Evolutionary conservation across 2,888 invertebrate species (phyloP), one percentile per base, ranked within the genome.

Genomic region (Crossocerus cetratus): DNA sequence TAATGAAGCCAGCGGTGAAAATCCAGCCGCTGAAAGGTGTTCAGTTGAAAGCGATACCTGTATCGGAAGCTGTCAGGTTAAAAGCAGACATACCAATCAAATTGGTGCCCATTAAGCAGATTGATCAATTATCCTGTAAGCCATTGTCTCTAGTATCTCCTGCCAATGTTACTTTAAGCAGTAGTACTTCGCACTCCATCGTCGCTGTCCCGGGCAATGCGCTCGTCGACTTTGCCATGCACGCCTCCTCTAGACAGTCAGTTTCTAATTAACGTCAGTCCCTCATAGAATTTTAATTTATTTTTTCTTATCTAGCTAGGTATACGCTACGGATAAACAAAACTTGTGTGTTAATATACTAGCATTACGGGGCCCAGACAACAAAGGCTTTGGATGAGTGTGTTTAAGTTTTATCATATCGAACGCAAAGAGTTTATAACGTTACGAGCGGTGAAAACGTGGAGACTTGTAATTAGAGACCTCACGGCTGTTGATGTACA

Each of bases 211-310:
- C 86, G 53, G 76, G 80, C 62, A 86, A 87, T 80, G 86, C 88
- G 58, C 86, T 89, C 66, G 86, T 87, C 63, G 90, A 90, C 69
- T 87, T 90, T 59, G 86, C 89, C 71, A 87, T 89, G 74, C 89
- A 89, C 76, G 82, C 86, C 80, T 83, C 89, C 57, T 77, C 89
- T 60, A 88, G 88, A 79, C 90, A 89, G 78, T 87, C 89, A 69
- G 80, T 88, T 73, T 85, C 84, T 71, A 89, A 89, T 88, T 89
- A 88, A 89, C 86, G 84, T 86, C 84, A 83, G 76, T 71, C 77
- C 71, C 70, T 77, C 61, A 56, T 87, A 88, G 86, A 87, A 77
- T 82, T 82, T 87, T 89, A 87, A 89, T 89, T 88, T 88, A 89
- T 89, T 88, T 77, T 82, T 77, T 82, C 80, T 79, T 72, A 72